phyloP scores from a whole-genome alignment of 2,797 vertebrate species.

The Megalops cyprinoides region DNA sequence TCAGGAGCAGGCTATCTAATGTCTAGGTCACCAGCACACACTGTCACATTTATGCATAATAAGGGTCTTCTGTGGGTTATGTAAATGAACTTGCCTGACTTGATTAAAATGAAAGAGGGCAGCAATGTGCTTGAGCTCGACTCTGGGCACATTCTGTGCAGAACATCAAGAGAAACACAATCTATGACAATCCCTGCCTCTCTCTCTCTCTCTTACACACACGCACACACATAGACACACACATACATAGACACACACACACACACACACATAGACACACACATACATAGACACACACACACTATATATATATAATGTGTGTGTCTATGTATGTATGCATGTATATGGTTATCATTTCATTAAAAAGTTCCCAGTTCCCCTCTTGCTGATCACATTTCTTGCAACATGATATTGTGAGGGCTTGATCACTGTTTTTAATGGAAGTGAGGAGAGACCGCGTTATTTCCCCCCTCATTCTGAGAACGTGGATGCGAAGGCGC shows the following conservation, averaged over 20 bases:
- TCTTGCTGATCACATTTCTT: neutral
- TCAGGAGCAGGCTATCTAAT: neutral
- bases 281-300: neutral
- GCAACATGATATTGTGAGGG: neutral
- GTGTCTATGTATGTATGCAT: too few relatives aligned
- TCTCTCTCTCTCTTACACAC: neutral
- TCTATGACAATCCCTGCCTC: neutral
- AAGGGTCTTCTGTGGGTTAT: neutral
- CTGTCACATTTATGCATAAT: neutral
- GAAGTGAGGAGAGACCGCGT: neutral
- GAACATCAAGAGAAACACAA: neutral
- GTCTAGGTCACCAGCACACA: conserved; percentile 2
- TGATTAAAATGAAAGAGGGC: conserved; percentile 12
- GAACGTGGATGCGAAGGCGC: neutral
- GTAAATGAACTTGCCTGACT: conserved; percentile 5
- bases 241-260: neutral
- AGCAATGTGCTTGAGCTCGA: neutral
- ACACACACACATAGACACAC: too few relatives aligned
- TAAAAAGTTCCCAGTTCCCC: neutral
- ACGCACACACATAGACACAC: neutral
- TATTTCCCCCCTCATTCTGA: neutral
- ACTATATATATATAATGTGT: too few relatives aligned
- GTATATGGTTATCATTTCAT: neutral
- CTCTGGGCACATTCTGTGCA: neutral
- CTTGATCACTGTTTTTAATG: neutral